Evolutionary conservation across 2,888 invertebrate genomes (phyloP), one percentile per base, ranked within the genome.

Genomic region (Sarcophaga caerulescens): DNA sequence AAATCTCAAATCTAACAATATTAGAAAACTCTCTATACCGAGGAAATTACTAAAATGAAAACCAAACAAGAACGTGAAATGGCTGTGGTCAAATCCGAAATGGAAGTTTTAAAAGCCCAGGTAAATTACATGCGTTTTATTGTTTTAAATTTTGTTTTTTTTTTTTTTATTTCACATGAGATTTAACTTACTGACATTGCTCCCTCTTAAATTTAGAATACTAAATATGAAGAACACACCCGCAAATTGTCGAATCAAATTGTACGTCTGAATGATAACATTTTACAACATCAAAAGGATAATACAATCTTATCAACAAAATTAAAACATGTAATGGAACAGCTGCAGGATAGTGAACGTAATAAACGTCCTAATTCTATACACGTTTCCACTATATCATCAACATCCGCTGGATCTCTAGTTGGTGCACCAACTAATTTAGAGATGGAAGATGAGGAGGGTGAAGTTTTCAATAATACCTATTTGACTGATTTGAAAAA

Each of bases 381-480:
- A 45, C 88, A 87, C 19, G 87, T 87, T 17, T 86, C 88, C 11
- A 79, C 88, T 25, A 81, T 87, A 17, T 85, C 87, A 66, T 79
- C 87, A 14, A 52, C 52, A 3, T 76, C 88, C 10, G 74, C 85
- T 17, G 68, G 82, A 17, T 66, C 85, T 12, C 65, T 85, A 2
- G 69, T 86, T 8, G 87, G 87, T 59, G 81, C 88, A 21, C 90
- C 89, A 57, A 89, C 90, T 4, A 94, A 94, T 88, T 93, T 96
- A 35, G 94, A 95, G 89, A 96, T 96, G 95, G 97, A 97, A 69
- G 98, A 98, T 90, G 98, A 98, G 91, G 97, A 97, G 89, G 97
- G 96, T 66, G 97, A 97, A 91, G 94, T 96, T 66, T 97, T 97
- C 91, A 97, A 97, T 92, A 96, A 96, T 88, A 96, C 96, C 73